Conservation (phyloP, 2,888 invertebrate species). For the Autographa pulchrina region DNA sequence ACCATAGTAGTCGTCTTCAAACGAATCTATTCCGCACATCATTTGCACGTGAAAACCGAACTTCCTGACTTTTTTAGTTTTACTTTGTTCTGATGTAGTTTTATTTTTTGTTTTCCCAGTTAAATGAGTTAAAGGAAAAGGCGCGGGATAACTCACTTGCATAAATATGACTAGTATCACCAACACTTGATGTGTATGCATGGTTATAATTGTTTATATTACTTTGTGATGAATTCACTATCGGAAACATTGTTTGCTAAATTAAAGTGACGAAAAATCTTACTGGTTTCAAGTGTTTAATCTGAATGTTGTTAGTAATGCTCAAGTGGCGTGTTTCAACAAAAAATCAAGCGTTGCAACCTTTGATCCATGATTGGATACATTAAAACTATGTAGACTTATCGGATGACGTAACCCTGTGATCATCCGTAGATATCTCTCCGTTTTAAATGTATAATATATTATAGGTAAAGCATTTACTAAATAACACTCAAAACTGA, state of each 20-base stretch:
- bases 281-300: constrained; percentile 18
- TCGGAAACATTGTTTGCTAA: constrained; percentile 21
- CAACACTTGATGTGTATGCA: constrained; percentile 22
- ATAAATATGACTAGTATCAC: constrained; percentile 19
- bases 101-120: background rate
- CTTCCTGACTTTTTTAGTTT: constrained; percentile 17
- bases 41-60: constrained; percentile 15
- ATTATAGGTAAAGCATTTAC: too few species aligned
- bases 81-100: background rate
- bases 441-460: too few species aligned
- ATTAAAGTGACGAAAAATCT: constrained; percentile 7
- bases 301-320: constrained; percentile 34
- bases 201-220: constrained; percentile 30
- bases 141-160: background rate
- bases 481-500: too few species aligned
- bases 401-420: background rate
- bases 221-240: constrained; percentile 3
- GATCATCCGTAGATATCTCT: too few species aligned
- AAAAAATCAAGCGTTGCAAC: constrained; percentile 7
- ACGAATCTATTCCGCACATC: constrained; percentile 57
- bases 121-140: background rate
- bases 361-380: background rate
- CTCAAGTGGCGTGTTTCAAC: constrained; percentile 34
- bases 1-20: constrained; percentile 61
- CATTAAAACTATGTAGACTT: background rate